These are phyloP conservation scores for Melanostoma scalare DNA, from an alignment of 2,888 invertebrate species.

Conservation along the genomic window DNA sequence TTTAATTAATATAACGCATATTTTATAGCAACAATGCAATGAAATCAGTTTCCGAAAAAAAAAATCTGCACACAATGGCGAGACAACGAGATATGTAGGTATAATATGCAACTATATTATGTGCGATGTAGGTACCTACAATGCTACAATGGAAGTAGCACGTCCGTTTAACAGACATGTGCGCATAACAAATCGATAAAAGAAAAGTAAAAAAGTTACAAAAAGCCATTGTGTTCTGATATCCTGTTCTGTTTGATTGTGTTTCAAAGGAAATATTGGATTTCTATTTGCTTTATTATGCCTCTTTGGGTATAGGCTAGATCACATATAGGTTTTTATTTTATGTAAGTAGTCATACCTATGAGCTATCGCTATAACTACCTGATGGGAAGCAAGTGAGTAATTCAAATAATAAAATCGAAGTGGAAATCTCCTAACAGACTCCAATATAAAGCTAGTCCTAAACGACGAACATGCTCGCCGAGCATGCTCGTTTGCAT, in stretches of 20 bases:
- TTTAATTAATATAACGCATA: slow-evolving; percentile 58
- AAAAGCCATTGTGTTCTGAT: slow-evolving; percentile 45
- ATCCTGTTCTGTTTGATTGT: slow-evolving; percentile 41
- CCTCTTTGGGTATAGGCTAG: not conserved
- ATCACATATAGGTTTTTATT: slow-evolving; percentile 4
- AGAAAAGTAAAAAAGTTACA: slow-evolving; percentile 15
- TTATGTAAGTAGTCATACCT: not conserved
- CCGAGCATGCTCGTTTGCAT: too few relatives aligned
- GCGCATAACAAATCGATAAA: slow-evolving; percentile 19
- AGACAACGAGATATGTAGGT: slow-evolving; percentile 1
- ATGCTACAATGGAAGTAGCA: not conserved
- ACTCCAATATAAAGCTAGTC: too few relatives aligned
- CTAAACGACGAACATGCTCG: too few relatives aligned
- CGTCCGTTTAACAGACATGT: slow-evolving; percentile 34
- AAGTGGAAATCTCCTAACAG: too few relatives aligned
- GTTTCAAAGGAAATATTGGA: slow-evolving; percentile 29
- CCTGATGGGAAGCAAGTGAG: not conserved
- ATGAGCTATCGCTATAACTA: not conserved
- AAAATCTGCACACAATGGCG: slow-evolving; percentile 18
- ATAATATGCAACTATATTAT: not conserved
- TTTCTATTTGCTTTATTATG: slow-evolving; percentile 27
- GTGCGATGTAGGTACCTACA: too few relatives aligned
- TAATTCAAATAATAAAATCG: too few relatives aligned
- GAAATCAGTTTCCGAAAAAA: slow-evolving; percentile 42
- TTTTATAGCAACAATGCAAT: slow-evolving; percentile 24